phyloP scores from a whole-genome alignment of 2,797 vertebrate genomes.

The Danio kyathit region DNA sequence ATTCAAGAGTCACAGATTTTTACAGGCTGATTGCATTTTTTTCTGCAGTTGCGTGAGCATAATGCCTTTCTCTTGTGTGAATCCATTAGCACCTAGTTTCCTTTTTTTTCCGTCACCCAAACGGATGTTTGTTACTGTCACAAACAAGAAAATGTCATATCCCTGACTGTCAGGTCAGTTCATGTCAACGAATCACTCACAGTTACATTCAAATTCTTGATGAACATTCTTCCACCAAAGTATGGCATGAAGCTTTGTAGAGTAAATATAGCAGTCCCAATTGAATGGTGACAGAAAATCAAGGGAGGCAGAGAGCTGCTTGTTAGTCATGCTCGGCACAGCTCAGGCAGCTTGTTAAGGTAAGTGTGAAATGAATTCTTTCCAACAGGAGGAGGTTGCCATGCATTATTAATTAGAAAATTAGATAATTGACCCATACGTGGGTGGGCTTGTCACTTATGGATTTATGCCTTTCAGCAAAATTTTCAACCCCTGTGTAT shows the following conservation, averaged over 20 bases:
- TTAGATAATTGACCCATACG: conserved; percentile 29
- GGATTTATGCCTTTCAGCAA: conserved; percentile 6
- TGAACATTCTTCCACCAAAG: neutral
- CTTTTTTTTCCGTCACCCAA: neutral
- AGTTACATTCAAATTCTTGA: neutral
- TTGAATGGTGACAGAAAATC: conserved; percentile 28
- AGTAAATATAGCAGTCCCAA: conserved; percentile 1
- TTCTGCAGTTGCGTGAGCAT: neutral
- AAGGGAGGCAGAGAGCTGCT: conserved; percentile 7
- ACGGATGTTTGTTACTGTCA: neutral
- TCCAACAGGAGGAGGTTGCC: conserved; percentile 30
- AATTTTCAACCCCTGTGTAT: neutral
- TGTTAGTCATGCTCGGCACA: conserved; percentile 34
- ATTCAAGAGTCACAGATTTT: conserved; percentile 10
- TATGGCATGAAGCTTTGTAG: neutral
- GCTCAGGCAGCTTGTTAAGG: conserved; percentile 41
- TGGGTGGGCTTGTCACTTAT: conserved; percentile 1
- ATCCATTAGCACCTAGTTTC: neutral
- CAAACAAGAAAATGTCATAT: neutral
- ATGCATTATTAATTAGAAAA: conserved; percentile 58
- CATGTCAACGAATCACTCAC: neutral
- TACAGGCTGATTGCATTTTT: conserved; percentile 1
- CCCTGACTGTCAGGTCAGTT: neutral
- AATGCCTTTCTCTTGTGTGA: neutral
- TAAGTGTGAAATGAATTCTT: conserved; percentile 44